Evolutionary conservation across 2,888 invertebrate species (phyloP).

Genomic region (Drosophila atroscutellata): DNA sequence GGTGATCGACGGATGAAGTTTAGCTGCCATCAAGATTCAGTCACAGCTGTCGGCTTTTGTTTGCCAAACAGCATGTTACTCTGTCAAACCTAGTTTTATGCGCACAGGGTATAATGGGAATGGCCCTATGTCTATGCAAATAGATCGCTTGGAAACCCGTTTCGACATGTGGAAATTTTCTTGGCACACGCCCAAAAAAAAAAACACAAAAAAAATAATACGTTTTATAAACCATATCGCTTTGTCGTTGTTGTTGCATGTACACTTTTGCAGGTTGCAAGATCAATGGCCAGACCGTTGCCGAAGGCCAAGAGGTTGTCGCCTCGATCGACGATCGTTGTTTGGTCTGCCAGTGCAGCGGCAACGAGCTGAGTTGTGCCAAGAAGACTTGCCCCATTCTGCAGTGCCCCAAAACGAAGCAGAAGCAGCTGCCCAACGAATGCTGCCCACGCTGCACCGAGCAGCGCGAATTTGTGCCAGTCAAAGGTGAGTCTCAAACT

Average conservation of each 20-base stretch:
- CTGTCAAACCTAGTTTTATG: not conserved
- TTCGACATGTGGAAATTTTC: conserved; percentile 77
- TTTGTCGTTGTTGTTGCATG: conserved; percentile 29
- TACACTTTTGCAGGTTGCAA: conserved; percentile 88
- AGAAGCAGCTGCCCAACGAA: conserved; percentile 90
- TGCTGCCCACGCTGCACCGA: conserved; percentile 88
- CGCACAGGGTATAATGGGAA: conserved; percentile 45
- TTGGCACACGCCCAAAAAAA: conserved; percentile 66
- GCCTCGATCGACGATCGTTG: conserved; percentile 94
- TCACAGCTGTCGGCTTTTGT: not conserved
- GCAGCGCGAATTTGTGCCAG: conserved; percentile 85
- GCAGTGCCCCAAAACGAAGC: conserved; percentile 90
- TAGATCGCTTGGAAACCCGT: conserved; percentile 71
- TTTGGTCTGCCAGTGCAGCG: conserved; percentile 92
- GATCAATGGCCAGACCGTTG: conserved; percentile 93
- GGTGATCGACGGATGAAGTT: not conserved
- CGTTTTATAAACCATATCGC: conserved; percentile 44
- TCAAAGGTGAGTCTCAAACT: conserved; percentile 73
- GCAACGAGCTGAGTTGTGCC: conserved; percentile 90
- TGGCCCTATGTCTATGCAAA: conserved; percentile 69
- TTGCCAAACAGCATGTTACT: not conserved
- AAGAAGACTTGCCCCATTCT: conserved; percentile 95
- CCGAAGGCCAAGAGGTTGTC: conserved; percentile 91
- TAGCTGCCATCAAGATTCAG: not conserved
- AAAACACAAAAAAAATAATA: conserved; percentile 31